Evolutionary conservation across 2,113 vertebrate species (phyloP).

Genomic region (Artemisiospiza belli): DNA sequence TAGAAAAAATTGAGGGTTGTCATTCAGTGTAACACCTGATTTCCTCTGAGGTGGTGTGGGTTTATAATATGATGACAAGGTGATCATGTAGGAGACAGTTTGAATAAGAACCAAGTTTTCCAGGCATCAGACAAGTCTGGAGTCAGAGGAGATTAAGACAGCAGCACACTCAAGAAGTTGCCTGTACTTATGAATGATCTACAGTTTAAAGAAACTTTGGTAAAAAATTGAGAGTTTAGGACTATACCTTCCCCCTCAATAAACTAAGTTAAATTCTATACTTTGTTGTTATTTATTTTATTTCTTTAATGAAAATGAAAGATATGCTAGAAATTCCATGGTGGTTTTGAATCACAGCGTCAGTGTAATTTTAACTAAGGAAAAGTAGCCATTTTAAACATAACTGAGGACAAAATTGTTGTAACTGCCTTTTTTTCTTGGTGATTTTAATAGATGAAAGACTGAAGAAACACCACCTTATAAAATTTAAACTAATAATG

Average conservation of each 20-base stretch:
- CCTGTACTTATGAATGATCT: neutral
- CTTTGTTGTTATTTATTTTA: neutral
- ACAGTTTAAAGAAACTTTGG: neutral
- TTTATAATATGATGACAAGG: neutral
- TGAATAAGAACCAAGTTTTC: neutral
- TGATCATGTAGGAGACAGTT: neutral
- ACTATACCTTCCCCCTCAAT: neutral
- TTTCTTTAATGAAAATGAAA: neutral
- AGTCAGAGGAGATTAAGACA: neutral
- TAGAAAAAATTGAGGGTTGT: neutral
- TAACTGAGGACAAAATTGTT: neutral
- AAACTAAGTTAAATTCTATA: neutral
- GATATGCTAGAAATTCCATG: neutral
- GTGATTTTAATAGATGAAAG: neutral
- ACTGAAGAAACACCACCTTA: neutral
- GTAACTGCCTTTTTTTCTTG: neutral
- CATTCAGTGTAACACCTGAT: neutral
- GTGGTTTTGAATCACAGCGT: neutral
- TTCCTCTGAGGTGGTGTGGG: neutral
- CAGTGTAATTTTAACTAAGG: neutral
- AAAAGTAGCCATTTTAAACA: neutral
- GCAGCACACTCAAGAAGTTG: neutral
- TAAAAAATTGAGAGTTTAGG: neutral
- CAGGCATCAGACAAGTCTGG: neutral
- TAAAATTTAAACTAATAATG: neutral